Conservation (phyloP, 2,113 vertebrate genomes). For the Raja brachyura region DNA sequence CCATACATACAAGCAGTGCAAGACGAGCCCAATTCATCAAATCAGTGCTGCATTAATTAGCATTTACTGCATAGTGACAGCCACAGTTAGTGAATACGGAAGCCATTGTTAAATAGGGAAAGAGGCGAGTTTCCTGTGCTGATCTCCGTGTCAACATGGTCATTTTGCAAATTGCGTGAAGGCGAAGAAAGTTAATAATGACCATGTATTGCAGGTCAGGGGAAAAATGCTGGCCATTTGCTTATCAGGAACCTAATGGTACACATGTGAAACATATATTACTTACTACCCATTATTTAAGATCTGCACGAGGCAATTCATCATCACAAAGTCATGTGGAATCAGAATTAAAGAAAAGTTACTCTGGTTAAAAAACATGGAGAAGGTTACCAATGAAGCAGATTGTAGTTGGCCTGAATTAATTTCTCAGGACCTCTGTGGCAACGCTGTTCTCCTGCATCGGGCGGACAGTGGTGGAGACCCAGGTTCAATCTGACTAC, state of each 20-base stretch:
- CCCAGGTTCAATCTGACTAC: too few relatives aligned
- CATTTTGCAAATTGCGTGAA: background rate
- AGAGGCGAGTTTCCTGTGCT: background rate
- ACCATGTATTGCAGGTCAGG: too few relatives aligned
- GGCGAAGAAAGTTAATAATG: background rate
- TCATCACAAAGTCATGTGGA: background rate
- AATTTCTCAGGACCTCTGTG: background rate
- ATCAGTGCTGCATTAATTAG: too few relatives aligned
- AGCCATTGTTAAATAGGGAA: background rate
- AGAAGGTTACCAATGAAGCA: background rate
- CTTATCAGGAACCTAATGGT: background rate
- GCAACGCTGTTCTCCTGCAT: background rate
- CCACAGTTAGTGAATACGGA: background rate
- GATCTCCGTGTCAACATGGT: background rate
- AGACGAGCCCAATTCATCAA: too few relatives aligned
- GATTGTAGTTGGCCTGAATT: background rate
- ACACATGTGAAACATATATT: background rate
- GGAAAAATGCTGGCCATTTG: background rate
- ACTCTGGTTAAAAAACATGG: background rate
- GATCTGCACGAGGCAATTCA: background rate
- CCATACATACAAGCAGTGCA: too few relatives aligned
- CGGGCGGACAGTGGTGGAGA: too few relatives aligned
- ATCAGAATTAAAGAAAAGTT: too few relatives aligned
- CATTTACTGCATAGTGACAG: too few relatives aligned
- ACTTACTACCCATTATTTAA: background rate